Evolutionary conservation across 64 coral and sea anemone species (phyloP), one percentile per base, ranked within the genome.

Genomic region (Dendronephthya gigantea): DNA sequence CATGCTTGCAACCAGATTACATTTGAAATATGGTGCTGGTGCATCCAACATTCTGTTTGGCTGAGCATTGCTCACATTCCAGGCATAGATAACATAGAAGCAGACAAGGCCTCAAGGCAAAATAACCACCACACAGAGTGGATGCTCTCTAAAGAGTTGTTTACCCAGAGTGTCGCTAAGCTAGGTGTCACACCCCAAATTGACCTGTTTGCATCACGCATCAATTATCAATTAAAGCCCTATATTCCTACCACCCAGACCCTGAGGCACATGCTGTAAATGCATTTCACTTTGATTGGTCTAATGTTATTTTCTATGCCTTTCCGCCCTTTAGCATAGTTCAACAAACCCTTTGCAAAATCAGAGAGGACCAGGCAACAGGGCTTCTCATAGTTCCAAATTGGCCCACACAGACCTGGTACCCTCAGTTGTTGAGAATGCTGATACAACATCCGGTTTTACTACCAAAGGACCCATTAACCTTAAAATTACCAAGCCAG

Each of bases 331-430:
- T 88, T 36, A 37, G 86, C n/a, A 47, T 88, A 48, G 81, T 82
- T 22, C 86, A 40, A 34, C 45, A 48, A 82, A 69, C 49, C 0
- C 74, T 76, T 81, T 40, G 35, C 5, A 88, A 88, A 88, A 49
- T 87, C 27, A 17, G 81, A 50, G 40, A 81, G 39, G 86, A 82
- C 17, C 39, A 55, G 35, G 49, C 23, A 35, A 90, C 82, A 69
- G 82, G 82, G 45, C 1, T 90, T 14, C 7, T 76, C 25, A 25
- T 84, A 37, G 82, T 90, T 47, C 88, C 88, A 32, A 51, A 90
- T 27, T 90, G 88, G 66, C 82, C 88, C 9, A 84, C 88, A 68
- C 58, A 90, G 50, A 82, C 82, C 39, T 90, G 88, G 88, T 90
- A 38, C 76, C 81, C 75, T 47, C 58, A 37, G 17, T 28, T 89